A percentile compares a stretch with the other conserved stretches of the same genome.
Conservation (phyloP, 2,888 invertebrate species). For the Oligia latruncula region DNA sequence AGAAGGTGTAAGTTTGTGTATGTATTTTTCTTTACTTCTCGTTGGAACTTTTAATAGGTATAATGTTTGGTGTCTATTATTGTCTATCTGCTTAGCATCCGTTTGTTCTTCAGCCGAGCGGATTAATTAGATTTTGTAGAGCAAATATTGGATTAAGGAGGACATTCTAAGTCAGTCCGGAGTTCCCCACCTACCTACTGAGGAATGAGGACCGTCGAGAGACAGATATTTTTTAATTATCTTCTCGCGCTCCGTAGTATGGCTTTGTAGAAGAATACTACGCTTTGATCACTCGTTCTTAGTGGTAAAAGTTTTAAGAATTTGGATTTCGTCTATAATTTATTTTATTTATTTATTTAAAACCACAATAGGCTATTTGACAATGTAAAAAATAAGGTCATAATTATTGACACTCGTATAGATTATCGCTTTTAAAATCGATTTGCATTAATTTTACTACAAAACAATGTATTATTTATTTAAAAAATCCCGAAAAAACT, state of each 20-base stretch:
- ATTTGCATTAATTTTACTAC: no score
- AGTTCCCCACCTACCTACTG: constrained; percentile 12
- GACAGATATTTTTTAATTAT: constrained; percentile 54
- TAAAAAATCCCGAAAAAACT: no score
- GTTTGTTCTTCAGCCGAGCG: constrained; percentile 4
- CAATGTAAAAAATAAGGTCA: no score
- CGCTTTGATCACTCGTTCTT: not conserved
- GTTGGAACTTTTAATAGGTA: not conserved
- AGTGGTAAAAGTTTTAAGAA: not conserved
- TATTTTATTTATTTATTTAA: no score
- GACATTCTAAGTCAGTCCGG: constrained; percentile 24
- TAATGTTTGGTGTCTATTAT: not conserved
- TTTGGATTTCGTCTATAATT: not conserved
- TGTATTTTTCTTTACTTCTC: not conserved
- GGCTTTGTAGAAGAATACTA: not conserved
- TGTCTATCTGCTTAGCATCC: not conserved
- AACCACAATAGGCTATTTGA: no score
- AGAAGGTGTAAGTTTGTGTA: not conserved
- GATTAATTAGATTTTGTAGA: constrained; percentile 37
- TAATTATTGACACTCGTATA: no score
- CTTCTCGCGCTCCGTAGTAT: not conserved
- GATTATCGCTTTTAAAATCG: no score
- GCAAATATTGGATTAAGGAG: constrained; percentile 55
- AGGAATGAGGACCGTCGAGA: constrained; percentile 22
- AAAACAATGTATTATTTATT: no score